Evolutionary conservation across 2,797 vertebrate genomes (phyloP).

Genomic region (Holocentrus rufus): DNA sequence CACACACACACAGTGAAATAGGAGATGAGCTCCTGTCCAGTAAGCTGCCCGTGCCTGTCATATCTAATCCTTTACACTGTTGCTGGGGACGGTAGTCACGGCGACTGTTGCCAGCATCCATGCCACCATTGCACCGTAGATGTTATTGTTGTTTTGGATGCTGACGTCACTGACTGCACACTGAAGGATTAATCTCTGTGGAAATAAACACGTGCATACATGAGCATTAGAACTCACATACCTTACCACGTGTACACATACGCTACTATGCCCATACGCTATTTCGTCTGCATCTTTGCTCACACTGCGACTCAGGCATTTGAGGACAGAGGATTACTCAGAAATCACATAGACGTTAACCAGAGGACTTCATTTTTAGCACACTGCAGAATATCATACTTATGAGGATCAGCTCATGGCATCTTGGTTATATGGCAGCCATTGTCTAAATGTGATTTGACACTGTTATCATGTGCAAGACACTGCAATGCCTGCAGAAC

Average conservation of each 20-base stretch:
- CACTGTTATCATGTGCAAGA: too few species aligned
- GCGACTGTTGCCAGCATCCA: constrained; percentile 30
- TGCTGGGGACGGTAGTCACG: constrained; percentile 49
- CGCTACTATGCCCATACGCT: not conserved
- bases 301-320: constrained; percentile 32
- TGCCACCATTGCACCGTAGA: not conserved
- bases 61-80: constrained; percentile 53
- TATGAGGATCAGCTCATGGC: constrained; percentile 58
- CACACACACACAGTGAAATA: constrained; percentile 16
- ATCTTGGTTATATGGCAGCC: constrained; percentile 20
- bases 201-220: constrained; percentile 53
- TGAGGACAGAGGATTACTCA: constrained; percentile 57
- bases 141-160: constrained; percentile 59
- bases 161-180: constrained; percentile 45
- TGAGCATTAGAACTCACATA: constrained; percentile 8
- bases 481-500: too few species aligned
- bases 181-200: constrained; percentile 55
- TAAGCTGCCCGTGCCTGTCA: constrained; percentile 48
- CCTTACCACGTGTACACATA: constrained; percentile 1
- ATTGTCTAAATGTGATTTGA: not conserved
- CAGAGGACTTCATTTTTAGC: constrained; percentile 37
- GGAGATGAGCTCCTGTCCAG: constrained; percentile 49
- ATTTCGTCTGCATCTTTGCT: constrained; percentile 30
- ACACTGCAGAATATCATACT: constrained; percentile 41
- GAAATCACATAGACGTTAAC: constrained; percentile 29